A percentile compares a stretch with the other conserved stretches of the same genome.
Conservation (phyloP, 2,797 vertebrate genomes). For the Lindbergichthys nudifrons region DNA sequence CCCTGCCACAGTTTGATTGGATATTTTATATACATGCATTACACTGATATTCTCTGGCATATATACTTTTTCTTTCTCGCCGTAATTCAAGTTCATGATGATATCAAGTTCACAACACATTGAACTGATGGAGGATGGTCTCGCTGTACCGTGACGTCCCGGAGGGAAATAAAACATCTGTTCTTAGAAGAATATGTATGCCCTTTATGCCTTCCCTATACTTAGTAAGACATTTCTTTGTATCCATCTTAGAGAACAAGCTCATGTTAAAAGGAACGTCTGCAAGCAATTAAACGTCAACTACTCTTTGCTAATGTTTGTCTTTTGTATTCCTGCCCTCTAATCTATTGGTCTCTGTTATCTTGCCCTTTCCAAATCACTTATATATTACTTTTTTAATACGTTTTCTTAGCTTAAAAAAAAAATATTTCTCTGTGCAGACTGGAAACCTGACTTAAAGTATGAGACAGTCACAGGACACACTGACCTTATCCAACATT, state of each 20-base stretch:
- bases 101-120: slow-evolving; percentile 38
- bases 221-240: slow-evolving; percentile 41
- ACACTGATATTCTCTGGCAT: slow-evolving; percentile 58
- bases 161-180: slow-evolving; percentile 43
- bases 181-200: slow-evolving; percentile 54
- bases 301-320: not conserved
- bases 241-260: slow-evolving; percentile 12
- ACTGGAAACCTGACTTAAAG: slow-evolving; percentile 35
- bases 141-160: slow-evolving; percentile 13
- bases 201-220: slow-evolving; percentile 46
- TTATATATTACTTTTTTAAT: slow-evolving; percentile 8
- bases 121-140: slow-evolving; percentile 27
- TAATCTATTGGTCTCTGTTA: slow-evolving; percentile 17
- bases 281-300: slow-evolving; percentile 15
- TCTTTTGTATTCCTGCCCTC: slow-evolving; percentile 6
- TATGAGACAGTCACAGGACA: too few relatives aligned
- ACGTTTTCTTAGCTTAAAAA: too few relatives aligned
- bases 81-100: slow-evolving; percentile 57
- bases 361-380: not conserved
- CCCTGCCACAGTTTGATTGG: slow-evolving; percentile 64
- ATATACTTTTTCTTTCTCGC: slow-evolving; percentile 50
- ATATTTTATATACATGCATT: slow-evolving; percentile 64
- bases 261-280: not conserved
- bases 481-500: slow-evolving; percentile 45
- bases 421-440: slow-evolving; percentile 16